A percentile compares a stretch with the other conserved stretches of the same genome.
phyloP scores from a whole-genome alignment of 2,888 invertebrate genomes.

The Rhamnusium bicolor region DNA sequence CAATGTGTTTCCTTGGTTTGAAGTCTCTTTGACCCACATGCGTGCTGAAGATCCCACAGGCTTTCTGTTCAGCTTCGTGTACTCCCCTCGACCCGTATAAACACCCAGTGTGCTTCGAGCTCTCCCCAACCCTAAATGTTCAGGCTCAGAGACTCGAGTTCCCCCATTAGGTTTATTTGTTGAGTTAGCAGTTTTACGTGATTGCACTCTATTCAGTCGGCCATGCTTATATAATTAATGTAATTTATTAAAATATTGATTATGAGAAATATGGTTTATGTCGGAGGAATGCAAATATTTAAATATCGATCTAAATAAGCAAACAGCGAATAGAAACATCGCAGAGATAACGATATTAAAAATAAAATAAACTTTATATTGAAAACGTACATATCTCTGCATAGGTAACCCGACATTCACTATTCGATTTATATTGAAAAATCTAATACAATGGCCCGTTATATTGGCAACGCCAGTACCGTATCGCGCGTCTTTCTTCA shows the following conservation, averaged over 20 bases:
- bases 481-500: no score
- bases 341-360: no score
- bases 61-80: not conserved
- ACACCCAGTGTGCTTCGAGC: not conserved
- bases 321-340: not conserved
- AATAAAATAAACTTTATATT: no score
- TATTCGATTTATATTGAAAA: no score
- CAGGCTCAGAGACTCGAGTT: not conserved
- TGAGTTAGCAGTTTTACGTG: not conserved
- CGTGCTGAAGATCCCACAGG: constrained; percentile 3
- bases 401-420: no score
- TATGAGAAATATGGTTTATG: not conserved
- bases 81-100: not conserved
- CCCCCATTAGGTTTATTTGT: not conserved
- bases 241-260: not conserved
- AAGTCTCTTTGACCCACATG: constrained; percentile 21
- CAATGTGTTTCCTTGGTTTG: constrained; percentile 5
- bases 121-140: not conserved
- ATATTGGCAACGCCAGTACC: no score
- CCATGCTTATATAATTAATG: constrained; percentile 5
- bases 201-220: constrained; percentile 6
- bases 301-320: not conserved
- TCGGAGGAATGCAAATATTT: not conserved
- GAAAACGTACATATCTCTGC: no score
- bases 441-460: no score